A percentile compares a stretch with the other conserved stretches of the same genome.
Conservation (phyloP, 37 sponge, comb jelly and placozoan genomes). For the Diacarnus erythraeanus region DNA sequence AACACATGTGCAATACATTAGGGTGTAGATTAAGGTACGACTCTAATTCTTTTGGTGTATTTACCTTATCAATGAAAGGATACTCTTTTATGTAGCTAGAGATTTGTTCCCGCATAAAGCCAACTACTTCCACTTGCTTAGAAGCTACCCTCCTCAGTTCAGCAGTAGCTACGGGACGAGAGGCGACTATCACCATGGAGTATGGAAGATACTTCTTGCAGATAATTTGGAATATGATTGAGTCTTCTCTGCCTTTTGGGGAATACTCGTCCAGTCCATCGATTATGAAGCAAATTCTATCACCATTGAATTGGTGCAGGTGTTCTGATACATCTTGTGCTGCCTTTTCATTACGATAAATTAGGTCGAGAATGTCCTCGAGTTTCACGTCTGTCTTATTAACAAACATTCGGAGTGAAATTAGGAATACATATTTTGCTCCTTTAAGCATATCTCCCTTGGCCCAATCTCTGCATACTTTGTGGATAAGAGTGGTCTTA, state of each 20-base stretch:
- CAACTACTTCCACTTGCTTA: constrained; percentile 28
- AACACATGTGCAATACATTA: constrained; percentile 32
- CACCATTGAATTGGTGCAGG: neutral
- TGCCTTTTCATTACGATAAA: neutral
- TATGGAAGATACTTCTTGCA: neutral
- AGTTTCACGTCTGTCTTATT: neutral
- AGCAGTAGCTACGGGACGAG: constrained; percentile 23
- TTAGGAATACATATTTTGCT: neutral
- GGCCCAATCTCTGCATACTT: constrained; percentile 22
- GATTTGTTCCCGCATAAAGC: constrained; percentile 11
- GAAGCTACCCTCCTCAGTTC: neutral
- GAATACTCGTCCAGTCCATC: constrained; percentile 40
- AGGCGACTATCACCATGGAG: constrained; percentile 8
- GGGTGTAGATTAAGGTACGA: constrained; percentile 3
- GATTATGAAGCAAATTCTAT: constrained; percentile 8
- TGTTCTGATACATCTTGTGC: neutral
- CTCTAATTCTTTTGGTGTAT: neutral
- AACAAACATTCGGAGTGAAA: neutral
- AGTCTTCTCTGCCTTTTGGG: no score
- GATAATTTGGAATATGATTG: neutral
- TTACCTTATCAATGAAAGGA: neutral
- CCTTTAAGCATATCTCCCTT: neutral
- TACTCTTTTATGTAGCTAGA: constrained; percentile 11
- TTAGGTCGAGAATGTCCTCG: neutral
- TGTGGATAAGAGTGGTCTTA: constrained; percentile 31